Evolutionary conservation across 2,888 invertebrate species (phyloP).

Genomic region (Drosophila austrosaltans): DNA sequence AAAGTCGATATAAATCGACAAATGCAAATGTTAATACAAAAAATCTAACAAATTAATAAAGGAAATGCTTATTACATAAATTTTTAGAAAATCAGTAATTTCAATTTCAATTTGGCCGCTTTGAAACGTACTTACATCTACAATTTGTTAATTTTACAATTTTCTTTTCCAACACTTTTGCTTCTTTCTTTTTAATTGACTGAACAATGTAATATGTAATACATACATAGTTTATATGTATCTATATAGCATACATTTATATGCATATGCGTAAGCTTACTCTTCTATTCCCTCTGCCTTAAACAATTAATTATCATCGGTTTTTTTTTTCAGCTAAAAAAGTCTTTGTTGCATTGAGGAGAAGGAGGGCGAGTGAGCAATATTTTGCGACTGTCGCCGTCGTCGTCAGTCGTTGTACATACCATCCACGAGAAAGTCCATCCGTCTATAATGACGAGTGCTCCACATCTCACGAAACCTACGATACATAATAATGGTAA

Average conservation of each 20-base stretch:
- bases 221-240: conserved; percentile 28
- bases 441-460: conserved; percentile 92
- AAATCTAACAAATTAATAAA: conserved; percentile 25
- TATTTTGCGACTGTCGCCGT: conserved; percentile 36
- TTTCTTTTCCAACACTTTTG: not conserved
- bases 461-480: conserved; percentile 93
- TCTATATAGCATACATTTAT: conserved; percentile 2
- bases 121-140: conserved; percentile 21
- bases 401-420: conserved; percentile 91
- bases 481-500: conserved; percentile 87
- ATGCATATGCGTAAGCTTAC: conserved; percentile 1
- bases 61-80: not conserved
- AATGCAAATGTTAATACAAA: conserved; percentile 21
- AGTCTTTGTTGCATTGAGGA: conserved; percentile 25
- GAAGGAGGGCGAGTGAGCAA: conserved; percentile 15
- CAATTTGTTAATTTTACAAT: not conserved
- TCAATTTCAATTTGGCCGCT: conserved; percentile 46
- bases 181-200: conserved; percentile 40
- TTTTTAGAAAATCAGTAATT: conserved; percentile 38
- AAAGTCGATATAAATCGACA: conserved; percentile 2
- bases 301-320: conserved; percentile 55
- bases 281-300: conserved; percentile 29
- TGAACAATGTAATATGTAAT: conserved; percentile 38
- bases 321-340: conserved; percentile 23
- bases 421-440: conserved; percentile 95